Percentiles rank a stretch among this genome's conserved stretches.
phyloP scores from a whole-genome alignment of 1,140 invertebrate genomes.

The Brachionus calyciflorus region DNA sequence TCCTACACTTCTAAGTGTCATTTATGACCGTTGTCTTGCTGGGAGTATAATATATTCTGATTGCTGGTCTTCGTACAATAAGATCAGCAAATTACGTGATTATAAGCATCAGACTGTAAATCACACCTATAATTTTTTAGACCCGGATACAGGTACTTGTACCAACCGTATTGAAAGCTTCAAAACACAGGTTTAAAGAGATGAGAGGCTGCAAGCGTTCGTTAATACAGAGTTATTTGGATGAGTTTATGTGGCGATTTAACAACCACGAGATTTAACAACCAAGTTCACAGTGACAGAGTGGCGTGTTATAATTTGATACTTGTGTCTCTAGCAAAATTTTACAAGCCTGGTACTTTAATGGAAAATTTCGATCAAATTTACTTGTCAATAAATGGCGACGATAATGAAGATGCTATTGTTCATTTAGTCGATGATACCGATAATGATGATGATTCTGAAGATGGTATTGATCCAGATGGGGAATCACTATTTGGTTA shows the following conservation, averaged over 20 bases:
- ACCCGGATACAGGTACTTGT: not conserved
- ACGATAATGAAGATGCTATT: not conserved
- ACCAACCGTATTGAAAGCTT: not conserved
- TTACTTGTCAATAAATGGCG: not conserved
- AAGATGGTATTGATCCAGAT: no score
- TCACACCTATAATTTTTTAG: not conserved
- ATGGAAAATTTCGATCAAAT: not conserved
- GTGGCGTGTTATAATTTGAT: conserved; percentile 11
- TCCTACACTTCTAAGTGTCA: not conserved
- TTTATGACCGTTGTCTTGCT: not conserved
- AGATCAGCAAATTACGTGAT: not conserved
- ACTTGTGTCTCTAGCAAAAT: not conserved
- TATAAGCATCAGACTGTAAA: not conserved
- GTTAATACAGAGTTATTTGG: not conserved
- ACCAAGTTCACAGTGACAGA: not conserved
- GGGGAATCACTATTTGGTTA: no score
- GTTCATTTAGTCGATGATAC: not conserved
- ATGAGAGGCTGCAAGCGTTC: not conserved
- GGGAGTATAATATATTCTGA: conserved; percentile 15
- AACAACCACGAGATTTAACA: not conserved
- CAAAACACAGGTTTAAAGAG: not conserved
- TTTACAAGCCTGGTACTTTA: not conserved
- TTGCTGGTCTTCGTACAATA: conserved; percentile 9
- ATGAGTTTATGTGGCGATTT: not conserved
- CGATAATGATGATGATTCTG: no score